A percentile compares a stretch with the other conserved stretches of the same genome.
Conservation (phyloP, 2,797 vertebrate species). For the Phalloptychus januarius region DNA sequence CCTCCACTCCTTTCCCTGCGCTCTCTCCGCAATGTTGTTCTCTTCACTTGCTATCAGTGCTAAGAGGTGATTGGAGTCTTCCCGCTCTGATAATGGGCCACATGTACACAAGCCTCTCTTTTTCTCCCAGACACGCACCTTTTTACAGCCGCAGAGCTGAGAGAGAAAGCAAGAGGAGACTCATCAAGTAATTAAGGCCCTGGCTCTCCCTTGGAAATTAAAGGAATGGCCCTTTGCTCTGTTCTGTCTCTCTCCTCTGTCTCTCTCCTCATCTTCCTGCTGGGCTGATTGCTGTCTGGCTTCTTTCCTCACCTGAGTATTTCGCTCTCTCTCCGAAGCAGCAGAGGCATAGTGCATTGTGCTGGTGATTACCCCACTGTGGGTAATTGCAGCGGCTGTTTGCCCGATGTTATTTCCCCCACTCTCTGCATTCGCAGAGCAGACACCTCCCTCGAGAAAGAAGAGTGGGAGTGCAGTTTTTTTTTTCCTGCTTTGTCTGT, state of each 20-base stretch:
- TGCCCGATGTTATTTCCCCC: slow-evolving; percentile 87
- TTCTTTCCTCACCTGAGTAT: slow-evolving; percentile 91
- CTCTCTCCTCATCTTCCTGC: slow-evolving; percentile 52
- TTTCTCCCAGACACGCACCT: slow-evolving; percentile 22
- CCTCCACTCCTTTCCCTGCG: slow-evolving; percentile 24
- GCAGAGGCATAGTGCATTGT: slow-evolving; percentile 87
- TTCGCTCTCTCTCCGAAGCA: slow-evolving; percentile 67
- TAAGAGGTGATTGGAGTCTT: slow-evolving; percentile 87
- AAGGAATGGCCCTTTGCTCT: slow-evolving; percentile 92
- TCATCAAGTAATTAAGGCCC: slow-evolving; percentile 96
- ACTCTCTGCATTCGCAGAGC: slow-evolving; percentile 51
- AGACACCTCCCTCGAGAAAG: slow-evolving; percentile 44
- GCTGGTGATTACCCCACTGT: slow-evolving; percentile 92
- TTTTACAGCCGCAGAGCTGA: slow-evolving; percentile 52
- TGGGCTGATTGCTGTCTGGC: slow-evolving; percentile 93
- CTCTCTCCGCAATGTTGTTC: slow-evolving; percentile 56
- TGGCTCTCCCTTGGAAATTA: slow-evolving; percentile 92
- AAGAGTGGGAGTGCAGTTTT: slow-evolving; percentile 19
- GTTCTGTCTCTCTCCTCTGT: slow-evolving; percentile 23
- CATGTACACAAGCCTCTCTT: slow-evolving; percentile 60
- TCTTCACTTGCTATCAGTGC: slow-evolving; percentile 69
- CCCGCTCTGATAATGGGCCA: slow-evolving; percentile 88
- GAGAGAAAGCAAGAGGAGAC: slow-evolving; percentile 83
- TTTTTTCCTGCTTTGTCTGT: slow-evolving; percentile 21
- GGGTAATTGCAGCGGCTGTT: slow-evolving; percentile 86